Evolutionary conservation across 1,140 invertebrate genomes (phyloP), one percentile per base, ranked within the genome.

Genomic region (Bombus pascuorum): DNA sequence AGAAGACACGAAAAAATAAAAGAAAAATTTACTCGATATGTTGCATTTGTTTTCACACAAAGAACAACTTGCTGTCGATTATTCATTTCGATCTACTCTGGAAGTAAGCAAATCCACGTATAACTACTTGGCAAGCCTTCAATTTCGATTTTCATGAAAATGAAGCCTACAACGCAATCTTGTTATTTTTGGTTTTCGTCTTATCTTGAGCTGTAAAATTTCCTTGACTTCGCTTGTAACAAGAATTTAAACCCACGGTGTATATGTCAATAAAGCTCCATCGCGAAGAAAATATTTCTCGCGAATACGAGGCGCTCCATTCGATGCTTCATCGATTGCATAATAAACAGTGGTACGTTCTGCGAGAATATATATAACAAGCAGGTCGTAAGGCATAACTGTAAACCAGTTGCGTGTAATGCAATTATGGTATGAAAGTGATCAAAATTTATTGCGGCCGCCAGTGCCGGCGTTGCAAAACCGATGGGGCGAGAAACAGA

Each of bases 351-450:
- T 42, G 78, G 73, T 85, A 85, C 59, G 57, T 66, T 65, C 59
- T 62, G 53, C 57, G 42, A 47, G 70, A 71, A 57, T 81, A 73
- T 74, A 81, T 81, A 42, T 81, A 85, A 81, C 78, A 68, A 77
- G 74, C 72, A n/a, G 81, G 81, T 82, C 79, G 89, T 90, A 90
- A 91, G 89, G 78, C 90, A 90, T 91, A 93, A 92, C 89, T 89
- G 89, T 90, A 89, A 92, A 92, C 91, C 92, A 93, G 92, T 93
- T 93, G 90, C 87, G 78, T 72, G 91, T 91, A 92, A 92, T 91
- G 90, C 86, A 91, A 92, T 92, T 92, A 90, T 81, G 85, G 91
- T 92, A 91, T 92, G 91, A 86, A 87, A 90, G 89, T 87, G 85
- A 92, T 92, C 87, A 91, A 91, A 92, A 92, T 93, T 92, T 91